Conservation (phyloP, 2,888 invertebrate genomes). For the Linnaemya vulpina region DNA sequence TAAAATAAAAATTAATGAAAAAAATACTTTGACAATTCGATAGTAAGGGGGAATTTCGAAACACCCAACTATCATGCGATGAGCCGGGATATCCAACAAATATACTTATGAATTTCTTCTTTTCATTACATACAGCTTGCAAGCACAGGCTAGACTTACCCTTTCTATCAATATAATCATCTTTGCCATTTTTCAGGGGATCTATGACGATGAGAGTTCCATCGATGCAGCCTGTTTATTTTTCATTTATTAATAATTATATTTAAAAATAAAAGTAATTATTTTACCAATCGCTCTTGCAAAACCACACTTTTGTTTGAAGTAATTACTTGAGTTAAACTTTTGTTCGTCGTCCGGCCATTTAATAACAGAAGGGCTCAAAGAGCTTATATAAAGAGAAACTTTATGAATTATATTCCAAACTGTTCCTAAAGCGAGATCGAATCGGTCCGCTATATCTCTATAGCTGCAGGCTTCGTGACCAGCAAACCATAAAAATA, state of each 20-base stretch:
- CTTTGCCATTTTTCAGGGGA: constrained; percentile 39
- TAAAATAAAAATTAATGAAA: too few species aligned
- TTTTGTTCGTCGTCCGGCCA: constrained; percentile 52
- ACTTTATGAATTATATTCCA: constrained; percentile 18
- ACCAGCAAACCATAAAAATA: too few species aligned
- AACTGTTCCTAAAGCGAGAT: constrained; percentile 16
- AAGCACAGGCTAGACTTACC: constrained; percentile 17
- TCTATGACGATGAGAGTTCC: constrained; percentile 52
- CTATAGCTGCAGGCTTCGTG: constrained; percentile 46
- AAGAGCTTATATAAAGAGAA: constrained; percentile 32
- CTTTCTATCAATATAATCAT: constrained; percentile 60
- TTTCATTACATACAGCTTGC: constrained; percentile 57
- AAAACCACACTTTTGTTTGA: constrained; percentile 30
- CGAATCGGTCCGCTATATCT: constrained; percentile 38
- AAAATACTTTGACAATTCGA: constrained; percentile 13
- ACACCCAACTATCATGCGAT: too few species aligned
- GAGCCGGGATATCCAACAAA: too few species aligned
- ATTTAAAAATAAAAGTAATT: constrained; percentile 9
- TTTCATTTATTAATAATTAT: background rate
- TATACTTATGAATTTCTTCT: constrained; percentile 55
- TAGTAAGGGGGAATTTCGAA: constrained; percentile 22
- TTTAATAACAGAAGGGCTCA: constrained; percentile 43
- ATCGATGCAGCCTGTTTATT: constrained; percentile 52
- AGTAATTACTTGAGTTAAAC: constrained; percentile 26
- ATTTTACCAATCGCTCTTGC: constrained; percentile 42